These are phyloP conservation scores for Anastatus disparis DNA, from an alignment of 1,140 invertebrate genomes.

Conservation along the genomic window DNA sequence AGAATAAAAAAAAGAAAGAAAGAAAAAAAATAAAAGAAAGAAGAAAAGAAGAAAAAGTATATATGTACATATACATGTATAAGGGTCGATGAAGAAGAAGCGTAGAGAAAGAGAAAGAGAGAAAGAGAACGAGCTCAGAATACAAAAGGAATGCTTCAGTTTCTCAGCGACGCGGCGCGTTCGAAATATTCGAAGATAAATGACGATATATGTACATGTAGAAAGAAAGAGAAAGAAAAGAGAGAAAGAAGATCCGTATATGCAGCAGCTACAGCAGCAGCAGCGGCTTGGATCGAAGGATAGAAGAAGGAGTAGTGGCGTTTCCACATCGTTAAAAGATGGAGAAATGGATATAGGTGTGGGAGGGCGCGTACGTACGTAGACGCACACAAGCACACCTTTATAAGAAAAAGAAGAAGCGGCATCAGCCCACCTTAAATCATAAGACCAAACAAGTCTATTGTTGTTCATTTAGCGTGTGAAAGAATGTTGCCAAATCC, in stretches of 20 bases:
- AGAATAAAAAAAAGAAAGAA: not conserved
- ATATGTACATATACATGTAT: constrained; percentile 20
- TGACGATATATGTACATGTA: constrained; percentile 47
- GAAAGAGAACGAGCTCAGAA: constrained; percentile 26
- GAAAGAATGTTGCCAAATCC: constrained; percentile 61
- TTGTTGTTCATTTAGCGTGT: constrained; percentile 63
- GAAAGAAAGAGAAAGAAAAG: no score
- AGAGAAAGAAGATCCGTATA: no score
- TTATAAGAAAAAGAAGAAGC: not conserved
- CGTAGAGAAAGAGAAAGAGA: constrained; percentile 39
- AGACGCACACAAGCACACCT: not conserved
- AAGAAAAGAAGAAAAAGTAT: constrained; percentile 9
- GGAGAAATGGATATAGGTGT: not conserved
- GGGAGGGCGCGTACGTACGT: constrained; percentile 46
- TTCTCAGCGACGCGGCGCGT: constrained; percentile 42
- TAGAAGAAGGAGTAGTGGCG: not conserved
- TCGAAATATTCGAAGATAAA: constrained; percentile 52
- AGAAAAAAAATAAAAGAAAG: not conserved
- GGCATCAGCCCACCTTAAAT: constrained; percentile 57
- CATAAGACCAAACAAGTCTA: constrained; percentile 62
- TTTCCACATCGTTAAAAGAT: not conserved
- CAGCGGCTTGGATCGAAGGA: not conserved
- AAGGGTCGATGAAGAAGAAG: constrained; percentile 25
- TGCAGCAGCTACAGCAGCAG: no score
- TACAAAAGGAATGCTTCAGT: constrained; percentile 49